Evolutionary conservation across 1,140 invertebrate genomes (phyloP), one percentile per base, ranked within the genome.

Genomic region (Cotesia glomerata): DNA sequence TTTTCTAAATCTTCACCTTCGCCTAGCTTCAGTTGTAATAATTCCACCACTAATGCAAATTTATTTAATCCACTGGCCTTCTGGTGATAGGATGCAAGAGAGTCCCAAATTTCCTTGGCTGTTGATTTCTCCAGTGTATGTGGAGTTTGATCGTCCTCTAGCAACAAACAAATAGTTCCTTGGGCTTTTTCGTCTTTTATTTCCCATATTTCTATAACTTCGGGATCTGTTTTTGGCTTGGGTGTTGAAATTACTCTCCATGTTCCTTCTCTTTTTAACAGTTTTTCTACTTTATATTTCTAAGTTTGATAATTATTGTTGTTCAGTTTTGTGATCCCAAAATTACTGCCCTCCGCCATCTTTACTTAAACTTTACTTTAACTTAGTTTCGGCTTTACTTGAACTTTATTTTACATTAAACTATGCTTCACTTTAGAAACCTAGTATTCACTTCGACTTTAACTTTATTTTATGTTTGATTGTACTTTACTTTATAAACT

Each of bases 1-100:
- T 63, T 63, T n/a, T 63, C 61, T n/a, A 63, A 1, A 63, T 63
- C 61, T 7, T 63, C 61, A 8, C 61, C 61, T 63, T 63, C 61
- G 26, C 8, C 35, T 7, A 63, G 7, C n/a, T 26, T 63, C 26
- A 34, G 4, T 32, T 63, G 4, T 7, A 63, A 34, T 11, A 63
- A 34, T 34, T 63, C 61, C 26, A 63, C 14, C 4, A 63, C 26
- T 63, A 34, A 18, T 7, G 61, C 7, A n/a, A 63, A 63, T 63
- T 63, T 63, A 34, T 49, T n/a, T n/a, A 49, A 9, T 49, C 45
- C 45, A 49, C 45, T 49, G 13, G 45, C 45, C 45, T 49, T 63
- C 34, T 63, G 16, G n/a, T 63, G 61, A 34, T 63, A 63, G 4
- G 9, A 32, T 34, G 18, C 26, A 0, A 63, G n/a, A 34, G n/a